Percentiles rank a stretch among this genome's conserved stretches.
phyloP scores from a whole-genome alignment of 1,140 invertebrate genomes.

The Parasteatoda tepidariorum region DNA sequence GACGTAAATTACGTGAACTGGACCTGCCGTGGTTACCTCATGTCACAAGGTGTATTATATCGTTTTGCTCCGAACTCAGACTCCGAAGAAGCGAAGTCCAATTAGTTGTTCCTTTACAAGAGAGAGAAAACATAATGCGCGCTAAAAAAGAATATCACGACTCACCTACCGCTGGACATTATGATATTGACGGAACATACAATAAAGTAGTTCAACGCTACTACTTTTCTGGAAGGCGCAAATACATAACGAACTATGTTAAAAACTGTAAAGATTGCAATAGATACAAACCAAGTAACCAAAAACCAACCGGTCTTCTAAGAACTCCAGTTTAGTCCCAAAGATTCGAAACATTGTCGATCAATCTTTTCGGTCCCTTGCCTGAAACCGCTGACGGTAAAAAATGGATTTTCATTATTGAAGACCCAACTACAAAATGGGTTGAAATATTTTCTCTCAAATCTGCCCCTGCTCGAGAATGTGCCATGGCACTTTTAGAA shows the following conservation, averaged over 20 bases:
- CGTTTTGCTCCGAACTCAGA: neutral
- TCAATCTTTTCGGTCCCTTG: slow-evolving; percentile 26
- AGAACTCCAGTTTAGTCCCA: neutral
- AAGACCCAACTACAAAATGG: slow-evolving; percentile 37
- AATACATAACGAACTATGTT: slow-evolving; percentile 40
- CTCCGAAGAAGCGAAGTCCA: slow-evolving; percentile 9
- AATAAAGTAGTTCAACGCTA: neutral
- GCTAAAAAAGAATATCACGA: slow-evolving; percentile 22
- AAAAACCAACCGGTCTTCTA: neutral
- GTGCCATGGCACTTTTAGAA: too few species aligned
- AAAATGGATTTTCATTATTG: slow-evolving; percentile 23
- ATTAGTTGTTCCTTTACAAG: neutral
- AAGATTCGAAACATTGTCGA: slow-evolving; percentile 1
- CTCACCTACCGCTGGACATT: slow-evolving; percentile 14
- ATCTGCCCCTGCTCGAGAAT: neutral
- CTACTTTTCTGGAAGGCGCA: slow-evolving; percentile 15
- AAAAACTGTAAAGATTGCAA: neutral
- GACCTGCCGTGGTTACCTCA: neutral
- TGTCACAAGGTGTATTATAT: neutral
- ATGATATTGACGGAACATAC: slow-evolving; percentile 6
- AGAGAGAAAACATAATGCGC: neutral
- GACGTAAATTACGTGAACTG: neutral
- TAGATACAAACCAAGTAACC: slow-evolving; percentile 6
- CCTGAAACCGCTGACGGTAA: too few species aligned
- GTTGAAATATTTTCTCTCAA: slow-evolving; percentile 22